These are phyloP conservation scores for Flexamia atlantica DNA, from an alignment of 2,888 invertebrate genomes.

Conservation along the genomic window DNA sequence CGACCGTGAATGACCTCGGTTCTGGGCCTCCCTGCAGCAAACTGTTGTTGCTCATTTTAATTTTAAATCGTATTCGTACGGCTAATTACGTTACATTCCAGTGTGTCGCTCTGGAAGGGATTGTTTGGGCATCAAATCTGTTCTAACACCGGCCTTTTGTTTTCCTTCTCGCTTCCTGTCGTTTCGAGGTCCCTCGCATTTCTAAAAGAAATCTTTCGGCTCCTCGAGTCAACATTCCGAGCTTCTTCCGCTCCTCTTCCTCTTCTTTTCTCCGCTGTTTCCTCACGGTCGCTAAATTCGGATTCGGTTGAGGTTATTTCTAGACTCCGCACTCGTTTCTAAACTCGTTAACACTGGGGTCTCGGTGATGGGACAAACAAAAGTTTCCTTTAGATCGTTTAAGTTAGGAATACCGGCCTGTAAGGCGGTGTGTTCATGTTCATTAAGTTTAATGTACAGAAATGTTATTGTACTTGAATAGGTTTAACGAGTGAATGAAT, in stretches of 20 bases:
- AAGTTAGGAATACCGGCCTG: slow-evolving; percentile 56
- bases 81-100: slow-evolving; percentile 67
- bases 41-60: slow-evolving; percentile 62
- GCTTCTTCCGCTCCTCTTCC: slow-evolving; percentile 59
- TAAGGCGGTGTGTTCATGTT: slow-evolving; percentile 55
- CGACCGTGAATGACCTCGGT: slow-evolving; percentile 59
- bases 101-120: slow-evolving; percentile 68
- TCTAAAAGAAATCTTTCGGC: slow-evolving; percentile 11
- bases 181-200: slow-evolving; percentile 32
- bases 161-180: slow-evolving; percentile 5
- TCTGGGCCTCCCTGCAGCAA: slow-evolving; percentile 64
- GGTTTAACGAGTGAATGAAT: slow-evolving; percentile 67
- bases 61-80: slow-evolving; percentile 62
- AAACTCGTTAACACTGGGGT: slow-evolving; percentile 66
- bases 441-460: slow-evolving; percentile 66
- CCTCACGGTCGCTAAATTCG: slow-evolving; percentile 59
- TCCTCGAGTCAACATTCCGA: slow-evolving; percentile 65
- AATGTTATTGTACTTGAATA: slow-evolving; percentile 67
- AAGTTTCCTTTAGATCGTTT: slow-evolving; percentile 64
- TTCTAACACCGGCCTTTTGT: slow-evolving; percentile 34
- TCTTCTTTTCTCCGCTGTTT: slow-evolving; percentile 51
- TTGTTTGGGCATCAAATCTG: slow-evolving; percentile 68
- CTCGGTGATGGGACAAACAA: slow-evolving; percentile 67
- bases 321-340: slow-evolving; percentile 63
- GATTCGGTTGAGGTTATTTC: slow-evolving; percentile 65